Base-by-base conservation (phyloP, 2,888 invertebrate species). In the Ganaspis brasiliensis region DNA sequence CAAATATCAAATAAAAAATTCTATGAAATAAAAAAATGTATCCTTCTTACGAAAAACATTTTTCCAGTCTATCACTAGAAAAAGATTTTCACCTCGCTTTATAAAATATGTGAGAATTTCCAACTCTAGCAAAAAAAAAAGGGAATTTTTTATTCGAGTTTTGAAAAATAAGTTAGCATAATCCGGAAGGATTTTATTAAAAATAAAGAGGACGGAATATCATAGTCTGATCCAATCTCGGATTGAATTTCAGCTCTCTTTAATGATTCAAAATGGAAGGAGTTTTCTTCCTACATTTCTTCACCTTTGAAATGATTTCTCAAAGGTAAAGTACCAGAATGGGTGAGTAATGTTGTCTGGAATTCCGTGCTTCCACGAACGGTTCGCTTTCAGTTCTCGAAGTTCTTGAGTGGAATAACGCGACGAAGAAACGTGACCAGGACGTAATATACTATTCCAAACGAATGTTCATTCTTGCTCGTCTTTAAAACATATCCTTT, bases 311-410 rank as follows among this genome's bases (percentile, higher is more conserved):
- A 86, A 86, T 86, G 85, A 86, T 86, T 86, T 86, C 86, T 86
- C 86, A 86, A 82, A 85, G 86, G 86, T 82, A 84, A 85, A 82
- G 85, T 76, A 78, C 77, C 75, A 83, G 82, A 86, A 85, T 84
- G 85, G 84, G 81, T 86, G 85, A 86, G 84, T 86, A 86, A 86
- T 85, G 86, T 85, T 82, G 83, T 80, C 82, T 77, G 78, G 81
- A 85, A 82, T 85, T 85, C 45, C 77, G 21, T 24, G 31, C 57
- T 59, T 40, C 14, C 37, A 37, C 71, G 63, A 56, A 12, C 31
- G 45, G 59, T 75, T 19, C 74, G 26, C 16, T 31, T 45, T 74
- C 57, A 77, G 72, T 76, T 79, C 71, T 72, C 75, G 56, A 79
- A 81, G 79, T 81, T 81, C 73, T 75, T 73, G 80, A 67, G 78